These are phyloP conservation scores for Malurus melanocephalus DNA, from an alignment of 2,113 vertebrate genomes.

Conservation along the genomic window DNA sequence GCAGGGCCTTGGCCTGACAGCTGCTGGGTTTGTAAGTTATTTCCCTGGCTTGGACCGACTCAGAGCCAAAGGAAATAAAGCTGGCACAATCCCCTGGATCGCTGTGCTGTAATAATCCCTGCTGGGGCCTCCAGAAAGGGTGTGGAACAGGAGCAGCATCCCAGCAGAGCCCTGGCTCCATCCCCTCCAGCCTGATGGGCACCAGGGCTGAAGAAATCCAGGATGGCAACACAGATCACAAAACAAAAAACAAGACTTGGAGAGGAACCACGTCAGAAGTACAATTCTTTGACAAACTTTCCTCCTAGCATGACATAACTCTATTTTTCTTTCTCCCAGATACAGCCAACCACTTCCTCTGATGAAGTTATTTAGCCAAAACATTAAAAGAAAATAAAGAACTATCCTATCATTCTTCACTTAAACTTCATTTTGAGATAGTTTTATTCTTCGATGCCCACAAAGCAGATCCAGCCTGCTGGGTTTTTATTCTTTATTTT, in stretches of 20 bases:
- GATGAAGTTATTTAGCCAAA: neutral
- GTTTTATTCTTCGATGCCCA: neutral
- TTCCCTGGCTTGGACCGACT: neutral
- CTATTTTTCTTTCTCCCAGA: neutral
- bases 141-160: neutral
- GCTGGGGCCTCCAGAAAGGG: neutral
- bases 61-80: neutral
- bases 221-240: rapidly evolving
- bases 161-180: neutral
- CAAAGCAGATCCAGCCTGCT: neutral
- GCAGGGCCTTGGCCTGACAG: neutral
- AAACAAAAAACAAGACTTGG: neutral
- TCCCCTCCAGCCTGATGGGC: neutral
- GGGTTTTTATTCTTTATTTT: conserved; percentile 35
- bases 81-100: neutral
- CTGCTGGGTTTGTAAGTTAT: conserved; percentile 9
- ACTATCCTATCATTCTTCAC: neutral
- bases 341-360: neutral
- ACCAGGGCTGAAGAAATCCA: neutral
- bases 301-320: neutral
- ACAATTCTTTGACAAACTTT: neutral
- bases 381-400: neutral
- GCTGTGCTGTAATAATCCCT: rapidly evolving
- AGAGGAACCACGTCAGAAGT: neutral
- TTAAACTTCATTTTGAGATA: neutral